Conservation (phyloP, 92 coral and sea anemone genomes). For the Siderastrea siderea region DNA sequence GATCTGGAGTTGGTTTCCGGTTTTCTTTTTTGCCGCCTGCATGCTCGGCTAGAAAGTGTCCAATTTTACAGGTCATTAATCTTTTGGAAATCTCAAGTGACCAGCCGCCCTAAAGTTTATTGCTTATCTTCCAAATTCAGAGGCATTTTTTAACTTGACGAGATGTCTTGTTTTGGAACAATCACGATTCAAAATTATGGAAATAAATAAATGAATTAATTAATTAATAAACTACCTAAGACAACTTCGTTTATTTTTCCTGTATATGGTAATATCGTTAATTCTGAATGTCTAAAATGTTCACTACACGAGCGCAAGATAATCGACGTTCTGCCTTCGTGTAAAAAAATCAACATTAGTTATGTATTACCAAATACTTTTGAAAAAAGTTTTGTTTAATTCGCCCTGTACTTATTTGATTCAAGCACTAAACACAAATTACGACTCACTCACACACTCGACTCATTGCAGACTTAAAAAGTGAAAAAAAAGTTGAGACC, state of each 20-base stretch:
- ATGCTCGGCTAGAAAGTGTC: not conserved
- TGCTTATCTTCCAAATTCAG: conserved; percentile 37
- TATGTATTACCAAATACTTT: too few species aligned
- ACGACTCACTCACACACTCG: not conserved
- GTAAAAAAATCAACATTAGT: too few species aligned
- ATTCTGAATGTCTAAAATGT: not conserved
- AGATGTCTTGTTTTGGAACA: not conserved
- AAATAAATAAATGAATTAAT: too few species aligned
- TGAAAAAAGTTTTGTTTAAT: too few species aligned
- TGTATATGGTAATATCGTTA: not conserved
- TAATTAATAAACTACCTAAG: not conserved
- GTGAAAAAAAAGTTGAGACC: not conserved
- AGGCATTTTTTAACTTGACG: not conserved
- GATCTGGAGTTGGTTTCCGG: conserved; percentile 35
- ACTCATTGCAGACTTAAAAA: not conserved
- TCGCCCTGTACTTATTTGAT: too few species aligned
- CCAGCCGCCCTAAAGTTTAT: conserved; percentile 2
- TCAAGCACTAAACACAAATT: too few species aligned
- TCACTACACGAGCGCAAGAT: not conserved
- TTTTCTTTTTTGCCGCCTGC: conserved; percentile 7
- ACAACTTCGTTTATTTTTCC: not conserved
- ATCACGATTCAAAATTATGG: too few species aligned
- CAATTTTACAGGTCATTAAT: conserved; percentile 41
- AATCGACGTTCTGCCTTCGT: not conserved
- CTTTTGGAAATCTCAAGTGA: conserved; percentile 31